Percentiles rank a stretch among this genome's conserved stretches.
Evolutionary conservation across 2,113 vertebrate species (phyloP).

Genomic region (Sinocyclocheilus anophthalmus): DNA sequence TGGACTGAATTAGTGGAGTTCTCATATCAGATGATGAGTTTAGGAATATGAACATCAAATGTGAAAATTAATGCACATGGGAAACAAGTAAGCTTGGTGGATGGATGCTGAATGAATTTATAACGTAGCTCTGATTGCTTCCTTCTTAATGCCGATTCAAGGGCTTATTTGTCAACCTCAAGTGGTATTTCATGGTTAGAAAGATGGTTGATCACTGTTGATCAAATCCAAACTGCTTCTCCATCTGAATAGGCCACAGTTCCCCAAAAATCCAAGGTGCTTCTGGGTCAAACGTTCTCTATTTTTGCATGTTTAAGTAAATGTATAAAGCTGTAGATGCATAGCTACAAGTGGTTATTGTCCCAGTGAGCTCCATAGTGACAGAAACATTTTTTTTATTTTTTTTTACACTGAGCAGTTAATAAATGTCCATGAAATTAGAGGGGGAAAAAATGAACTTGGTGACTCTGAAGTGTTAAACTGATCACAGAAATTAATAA

Average conservation of each 20-base stretch:
- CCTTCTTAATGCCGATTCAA: constrained; percentile 53
- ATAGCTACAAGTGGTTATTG: constrained; percentile 37
- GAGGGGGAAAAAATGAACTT: not conserved
- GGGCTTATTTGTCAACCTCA: constrained; percentile 53
- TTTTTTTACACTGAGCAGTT: not conserved
- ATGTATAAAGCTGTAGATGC: constrained; percentile 36
- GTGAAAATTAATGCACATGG: not conserved
- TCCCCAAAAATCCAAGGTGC: constrained; percentile 36
- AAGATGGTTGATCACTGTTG: not conserved
- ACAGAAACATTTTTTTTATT: not conserved
- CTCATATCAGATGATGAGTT: not conserved
- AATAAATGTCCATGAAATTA: not conserved
- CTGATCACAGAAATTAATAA: not conserved
- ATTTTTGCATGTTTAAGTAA: constrained; percentile 48
- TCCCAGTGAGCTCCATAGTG: constrained; percentile 25
- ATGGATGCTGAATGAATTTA: constrained; percentile 20
- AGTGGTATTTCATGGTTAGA: constrained; percentile 27
- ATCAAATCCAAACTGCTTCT: constrained; percentile 16
- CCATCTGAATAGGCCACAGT: constrained; percentile 4
- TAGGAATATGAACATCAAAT: not conserved
- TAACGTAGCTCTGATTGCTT: constrained; percentile 47
- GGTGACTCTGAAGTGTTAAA: not conserved
- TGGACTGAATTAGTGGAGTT: constrained; percentile 7
- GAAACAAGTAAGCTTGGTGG: not conserved
- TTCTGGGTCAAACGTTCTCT: constrained; percentile 1